Evolutionary conservation across 1,140 invertebrate genomes (phyloP).

Genomic region (Tetramorium simillimum): DNA sequence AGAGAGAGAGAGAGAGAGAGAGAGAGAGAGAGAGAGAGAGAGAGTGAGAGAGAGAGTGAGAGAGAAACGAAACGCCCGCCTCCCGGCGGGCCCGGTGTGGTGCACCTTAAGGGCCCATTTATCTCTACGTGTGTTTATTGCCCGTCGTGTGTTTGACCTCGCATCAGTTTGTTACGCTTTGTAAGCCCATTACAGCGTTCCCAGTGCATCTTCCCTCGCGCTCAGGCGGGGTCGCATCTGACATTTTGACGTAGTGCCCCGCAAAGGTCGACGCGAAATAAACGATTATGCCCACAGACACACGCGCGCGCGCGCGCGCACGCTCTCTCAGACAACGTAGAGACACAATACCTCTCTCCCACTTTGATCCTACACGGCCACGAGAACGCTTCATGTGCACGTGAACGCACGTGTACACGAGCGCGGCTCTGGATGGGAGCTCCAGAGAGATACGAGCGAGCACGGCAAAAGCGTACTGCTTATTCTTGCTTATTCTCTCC

Average conservation of each 20-base stretch:
- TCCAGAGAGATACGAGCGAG: slow-evolving; percentile 41
- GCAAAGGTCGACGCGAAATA: slow-evolving; percentile 85
- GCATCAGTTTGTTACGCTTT: slow-evolving; percentile 86
- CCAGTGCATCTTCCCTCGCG: slow-evolving; percentile 82
- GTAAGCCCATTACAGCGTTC: slow-evolving; percentile 85
- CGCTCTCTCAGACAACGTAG: slow-evolving; percentile 57
- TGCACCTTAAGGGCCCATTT: slow-evolving; percentile 81
- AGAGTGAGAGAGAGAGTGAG: background rate
- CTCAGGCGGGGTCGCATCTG: slow-evolving; percentile 84
- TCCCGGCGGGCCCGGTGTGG: slow-evolving; percentile 52
- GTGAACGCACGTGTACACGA: slow-evolving; percentile 5
- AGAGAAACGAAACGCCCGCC: slow-evolving; percentile 77
- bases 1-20: background rate
- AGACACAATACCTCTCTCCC: slow-evolving; percentile 66
- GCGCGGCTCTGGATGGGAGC: slow-evolving; percentile 2
- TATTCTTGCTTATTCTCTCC: slow-evolving; percentile 69
- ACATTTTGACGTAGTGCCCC: slow-evolving; percentile 85
- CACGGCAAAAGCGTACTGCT: slow-evolving; percentile 50
- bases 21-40: background rate
- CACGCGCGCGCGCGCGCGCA: slow-evolving; percentile 41
- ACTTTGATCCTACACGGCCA: slow-evolving; percentile 38
- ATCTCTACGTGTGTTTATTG: slow-evolving; percentile 85
- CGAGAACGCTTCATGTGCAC: background rate
- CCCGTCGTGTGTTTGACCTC: slow-evolving; percentile 85
- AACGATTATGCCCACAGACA: slow-evolving; percentile 81